A percentile compares a stretch with the other conserved stretches of the same genome.
Evolutionary conservation across 2,888 invertebrate species (phyloP).

Genomic region (Busseola fusca): DNA sequence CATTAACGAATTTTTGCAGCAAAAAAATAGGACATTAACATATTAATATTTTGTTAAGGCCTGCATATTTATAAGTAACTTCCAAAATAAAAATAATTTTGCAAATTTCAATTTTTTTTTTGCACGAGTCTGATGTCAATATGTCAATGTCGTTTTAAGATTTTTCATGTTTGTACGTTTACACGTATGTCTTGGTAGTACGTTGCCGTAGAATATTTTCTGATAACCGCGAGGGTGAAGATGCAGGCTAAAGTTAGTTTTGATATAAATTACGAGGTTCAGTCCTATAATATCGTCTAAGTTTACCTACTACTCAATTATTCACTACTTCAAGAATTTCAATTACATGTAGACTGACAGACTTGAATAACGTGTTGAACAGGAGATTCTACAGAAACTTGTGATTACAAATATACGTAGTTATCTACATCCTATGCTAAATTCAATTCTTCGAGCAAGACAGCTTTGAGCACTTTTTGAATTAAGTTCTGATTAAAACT

Average conservation of each 20-base stretch:
- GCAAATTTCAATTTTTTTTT: too few relatives aligned
- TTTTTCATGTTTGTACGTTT: too few relatives aligned
- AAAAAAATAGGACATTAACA: too few relatives aligned
- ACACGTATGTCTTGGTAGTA: too few relatives aligned
- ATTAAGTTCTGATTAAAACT: neutral
- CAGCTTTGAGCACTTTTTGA: constrained; percentile 1
- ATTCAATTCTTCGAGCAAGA: constrained; percentile 20
- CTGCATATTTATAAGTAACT: too few relatives aligned
- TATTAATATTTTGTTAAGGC: neutral
- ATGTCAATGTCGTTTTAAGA: too few relatives aligned
- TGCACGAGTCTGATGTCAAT: neutral
- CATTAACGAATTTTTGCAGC: neutral
- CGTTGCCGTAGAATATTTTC: too few relatives aligned
- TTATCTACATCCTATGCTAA: constrained; percentile 7
- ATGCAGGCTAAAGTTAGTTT: neutral
- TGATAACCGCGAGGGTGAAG: too few relatives aligned
- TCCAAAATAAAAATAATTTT: too few relatives aligned
- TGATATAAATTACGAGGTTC: neutral
- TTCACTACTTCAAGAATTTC: constrained; percentile 46
- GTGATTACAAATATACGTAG: constrained; percentile 26
- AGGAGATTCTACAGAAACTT: constrained; percentile 20
- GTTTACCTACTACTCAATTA: constrained; percentile 2
- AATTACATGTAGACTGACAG: constrained; percentile 18
- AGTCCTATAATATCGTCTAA: neutral
- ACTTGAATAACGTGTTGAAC: constrained; percentile 37